phyloP scores from a whole-genome alignment of 2,888 invertebrate genomes.

The Metopia argyrocephala region DNA sequence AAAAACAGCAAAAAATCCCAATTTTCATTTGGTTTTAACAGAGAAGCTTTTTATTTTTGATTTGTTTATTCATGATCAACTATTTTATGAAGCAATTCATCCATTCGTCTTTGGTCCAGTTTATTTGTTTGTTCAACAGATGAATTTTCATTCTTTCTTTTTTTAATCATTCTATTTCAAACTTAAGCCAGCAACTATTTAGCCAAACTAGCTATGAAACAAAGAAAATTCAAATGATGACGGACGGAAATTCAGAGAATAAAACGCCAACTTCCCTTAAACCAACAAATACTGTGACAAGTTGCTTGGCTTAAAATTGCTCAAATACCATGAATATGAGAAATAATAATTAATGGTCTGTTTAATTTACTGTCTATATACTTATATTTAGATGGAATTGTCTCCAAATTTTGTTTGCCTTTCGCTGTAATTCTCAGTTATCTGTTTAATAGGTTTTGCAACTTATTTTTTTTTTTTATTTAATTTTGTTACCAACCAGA shows the following conservation, averaged over 20 bases:
- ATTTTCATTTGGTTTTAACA: conserved; percentile 23
- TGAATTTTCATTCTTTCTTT: no score
- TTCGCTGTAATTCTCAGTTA: not conserved
- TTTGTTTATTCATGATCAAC: conserved; percentile 6
- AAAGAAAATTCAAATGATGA: not conserved
- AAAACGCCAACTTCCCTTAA: conserved; percentile 26
- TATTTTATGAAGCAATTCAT: conserved; percentile 31
- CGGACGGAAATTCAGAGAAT: not conserved
- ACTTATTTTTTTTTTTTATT: conserved; percentile 15
- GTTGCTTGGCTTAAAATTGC: not conserved
- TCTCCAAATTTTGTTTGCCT: conserved; percentile 7
- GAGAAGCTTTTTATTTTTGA: not conserved
- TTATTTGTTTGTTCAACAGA: not conserved
- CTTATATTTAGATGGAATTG: not conserved
- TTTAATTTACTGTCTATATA: conserved; percentile 43
- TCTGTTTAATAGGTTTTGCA: not conserved
- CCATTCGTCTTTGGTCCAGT: conserved; percentile 40
- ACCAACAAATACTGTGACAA: conserved; percentile 37
- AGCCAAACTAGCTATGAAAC: no score
- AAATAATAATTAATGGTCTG: conserved; percentile 54
- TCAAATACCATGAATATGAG: not conserved
- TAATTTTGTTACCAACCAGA: not conserved
- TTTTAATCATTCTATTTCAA: conserved; percentile 20
- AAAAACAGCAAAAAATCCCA: not conserved
- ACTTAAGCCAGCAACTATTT: not conserved